Base-by-base conservation (phyloP, 2,888 invertebrate species). In the Hemistola chrysoprasaria region DNA sequence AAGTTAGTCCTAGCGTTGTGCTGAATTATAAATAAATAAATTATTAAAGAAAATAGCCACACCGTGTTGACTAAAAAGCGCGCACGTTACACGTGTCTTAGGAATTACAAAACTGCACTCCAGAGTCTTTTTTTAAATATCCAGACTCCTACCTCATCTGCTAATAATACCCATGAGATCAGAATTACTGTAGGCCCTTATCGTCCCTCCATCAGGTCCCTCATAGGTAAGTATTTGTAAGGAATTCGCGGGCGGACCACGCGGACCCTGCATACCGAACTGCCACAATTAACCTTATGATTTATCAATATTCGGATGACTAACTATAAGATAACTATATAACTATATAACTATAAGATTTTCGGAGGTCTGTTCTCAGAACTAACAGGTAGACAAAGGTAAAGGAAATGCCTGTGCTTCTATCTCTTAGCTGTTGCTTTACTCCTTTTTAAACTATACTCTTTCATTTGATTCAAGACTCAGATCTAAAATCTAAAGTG, bases 351-450 rank as follows among this genome's bases (percentile, higher is more conserved):
- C n/a, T n/a, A n/a, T n/a, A n/a, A n/a, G 16, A 16, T 16, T 3
- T 73, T 72, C 56, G 62, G 57, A 60, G 62, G 54, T 51, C 49
- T 50, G 52, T 79, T 78, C 81, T 65, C 36, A 59, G 77, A 77
- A 80, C 47, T 33, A 44, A 60, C 60, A 59, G 62, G 60, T 58
- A 56, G 70, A 73, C 67, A 66, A 66, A 70, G 56, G 34, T 40
- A 66, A 60, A 77, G 81, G 79, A 81, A 81, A 78, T 81, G 62
- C 71, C 76, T 56, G 53, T 3, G 16, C 4, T 4, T 16, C 16
- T 4, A 16, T 16, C 16, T 16, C 16, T 16, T 16, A 4, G 16
- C 16, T 2, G 16, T 16, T 16, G 2, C 16, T 16, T 16, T 16
- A 4, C 3, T 16, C 4, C 2, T 16, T 16, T 16, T 4, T 16